phyloP scores from a whole-genome alignment of 2,797 vertebrate genomes.

The Botia almorhae region DNA sequence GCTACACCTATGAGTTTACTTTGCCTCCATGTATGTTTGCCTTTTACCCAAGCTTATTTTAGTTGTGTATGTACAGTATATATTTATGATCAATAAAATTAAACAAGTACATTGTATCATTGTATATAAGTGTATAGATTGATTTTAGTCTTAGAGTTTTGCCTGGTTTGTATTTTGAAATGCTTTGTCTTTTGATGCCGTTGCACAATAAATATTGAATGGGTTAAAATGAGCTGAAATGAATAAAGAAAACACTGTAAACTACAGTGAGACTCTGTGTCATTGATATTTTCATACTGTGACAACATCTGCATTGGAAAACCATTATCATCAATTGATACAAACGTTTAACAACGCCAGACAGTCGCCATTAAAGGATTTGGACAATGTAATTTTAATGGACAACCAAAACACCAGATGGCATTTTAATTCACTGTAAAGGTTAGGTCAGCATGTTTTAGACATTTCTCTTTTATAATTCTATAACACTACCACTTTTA shows the following conservation, averaged over 20 bases:
- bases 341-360: too few species aligned
- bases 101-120: constrained; percentile 66
- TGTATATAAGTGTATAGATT: constrained; percentile 75
- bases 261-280: not conserved
- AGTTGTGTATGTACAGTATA: constrained; percentile 62
- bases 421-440: too few species aligned
- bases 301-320: not conserved
- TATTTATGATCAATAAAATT: constrained; percentile 37
- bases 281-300: not conserved
- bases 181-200: constrained; percentile 16
- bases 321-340: not conserved
- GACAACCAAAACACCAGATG: too few species aligned
- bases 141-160: constrained; percentile 62
- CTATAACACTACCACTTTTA: too few species aligned
- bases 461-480: too few species aligned
- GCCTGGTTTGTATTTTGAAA: constrained; percentile 58
- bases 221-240: constrained; percentile 55
- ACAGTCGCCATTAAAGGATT: not conserved
- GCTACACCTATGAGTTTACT: constrained; percentile 27
- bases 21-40: constrained; percentile 43
- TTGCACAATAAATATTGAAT: constrained; percentile 43
- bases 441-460: too few species aligned
- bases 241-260: constrained; percentile 61
- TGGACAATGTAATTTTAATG: not conserved
- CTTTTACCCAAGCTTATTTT: constrained; percentile 54